Evolutionary conservation across 2,888 invertebrate species (phyloP), one percentile per base, ranked within the genome.

Genomic region (Patella depressa): DNA sequence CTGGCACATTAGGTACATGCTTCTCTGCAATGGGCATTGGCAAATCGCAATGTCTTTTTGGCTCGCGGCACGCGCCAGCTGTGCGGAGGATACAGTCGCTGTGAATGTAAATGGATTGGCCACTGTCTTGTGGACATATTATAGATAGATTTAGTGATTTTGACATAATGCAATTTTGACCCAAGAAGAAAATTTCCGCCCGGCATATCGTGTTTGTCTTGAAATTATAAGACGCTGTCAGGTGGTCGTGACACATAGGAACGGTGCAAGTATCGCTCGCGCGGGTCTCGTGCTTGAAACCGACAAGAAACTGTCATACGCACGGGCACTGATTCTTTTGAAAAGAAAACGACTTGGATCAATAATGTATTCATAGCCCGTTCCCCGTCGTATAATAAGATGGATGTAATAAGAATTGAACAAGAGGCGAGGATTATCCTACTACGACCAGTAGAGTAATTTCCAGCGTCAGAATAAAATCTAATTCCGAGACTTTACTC

Each of bases 221-320:
- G 19, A 65, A 65, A 65, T 65, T 65, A 19, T 24, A 3, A 65
- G 65, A 65, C 24, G 2, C 65, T 65, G 19, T 65, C 65, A 65
- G 65, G 65, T 65, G 65, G 65, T 19, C 65, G 65, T 65, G 65
- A 65, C 65, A 65, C 65, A 19, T 65, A 24, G 9, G 24, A 65
- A 65, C 65, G 65, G 24, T 65, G 65, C 65, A 65, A 65, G 65
- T 65, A 65, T 65, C 65, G 24, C 65, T 65, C 19, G 24, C 65
- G n/a, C 65, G 65, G n/a, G 65, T 65, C 65, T 65, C 65, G 65
- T 24, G n/a, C 65, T 65, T 65, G 24, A 65, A 24, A 65, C 24
- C 65, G 65, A 65, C 65, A 24, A 65, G 65, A 65, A 65, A 65
- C 65, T 65, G 65, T 65, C 65, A 65, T 65, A 65, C 65, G 65